Conservation (phyloP, 2,888 invertebrate species). For the Mimumesa dahlbomi region DNA sequence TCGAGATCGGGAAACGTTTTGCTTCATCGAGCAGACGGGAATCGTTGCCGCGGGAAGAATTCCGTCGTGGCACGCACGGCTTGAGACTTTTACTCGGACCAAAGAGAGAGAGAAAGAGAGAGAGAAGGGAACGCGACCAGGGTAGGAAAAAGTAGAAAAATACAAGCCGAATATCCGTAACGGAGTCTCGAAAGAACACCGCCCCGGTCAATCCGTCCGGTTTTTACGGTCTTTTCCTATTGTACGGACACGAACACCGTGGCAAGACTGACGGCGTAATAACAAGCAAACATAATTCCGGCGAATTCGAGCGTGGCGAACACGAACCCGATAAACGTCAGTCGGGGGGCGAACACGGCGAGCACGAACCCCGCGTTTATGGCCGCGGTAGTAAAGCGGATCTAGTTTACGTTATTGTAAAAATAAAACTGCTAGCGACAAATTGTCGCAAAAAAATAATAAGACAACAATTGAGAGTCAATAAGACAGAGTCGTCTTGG, state of each 20-base stretch:
- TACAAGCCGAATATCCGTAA: neutral
- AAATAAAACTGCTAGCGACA: constrained; percentile 11
- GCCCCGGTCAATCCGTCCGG: neutral
- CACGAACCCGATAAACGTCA: constrained; percentile 10
- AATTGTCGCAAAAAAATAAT: neutral
- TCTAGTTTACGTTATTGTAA: constrained; percentile 11
- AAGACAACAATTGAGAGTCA: too few species aligned
- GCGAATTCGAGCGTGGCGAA: constrained; percentile 12
- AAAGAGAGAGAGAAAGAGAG: too few species aligned
- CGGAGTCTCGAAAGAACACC: neutral
- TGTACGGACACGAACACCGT: neutral
- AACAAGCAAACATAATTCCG: constrained; percentile 13
- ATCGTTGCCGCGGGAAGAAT: too few species aligned
- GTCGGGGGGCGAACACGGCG: neutral
- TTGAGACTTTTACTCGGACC: too few species aligned
- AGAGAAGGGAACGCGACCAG: too few species aligned
- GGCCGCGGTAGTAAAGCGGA: neutral
- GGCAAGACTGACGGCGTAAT: constrained; percentile 5
- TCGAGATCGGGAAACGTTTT: too few species aligned
- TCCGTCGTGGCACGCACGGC: too few species aligned
- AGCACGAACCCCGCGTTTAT: neutral
- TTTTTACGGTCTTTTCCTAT: neutral
- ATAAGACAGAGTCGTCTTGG: too few species aligned
- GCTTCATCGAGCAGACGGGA: too few species aligned
- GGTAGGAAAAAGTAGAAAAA: too few species aligned